Evolutionary conservation across 1,140 invertebrate genomes (phyloP), one percentile per base, ranked within the genome.

Genomic region (Diorhabda carinulata): DNA sequence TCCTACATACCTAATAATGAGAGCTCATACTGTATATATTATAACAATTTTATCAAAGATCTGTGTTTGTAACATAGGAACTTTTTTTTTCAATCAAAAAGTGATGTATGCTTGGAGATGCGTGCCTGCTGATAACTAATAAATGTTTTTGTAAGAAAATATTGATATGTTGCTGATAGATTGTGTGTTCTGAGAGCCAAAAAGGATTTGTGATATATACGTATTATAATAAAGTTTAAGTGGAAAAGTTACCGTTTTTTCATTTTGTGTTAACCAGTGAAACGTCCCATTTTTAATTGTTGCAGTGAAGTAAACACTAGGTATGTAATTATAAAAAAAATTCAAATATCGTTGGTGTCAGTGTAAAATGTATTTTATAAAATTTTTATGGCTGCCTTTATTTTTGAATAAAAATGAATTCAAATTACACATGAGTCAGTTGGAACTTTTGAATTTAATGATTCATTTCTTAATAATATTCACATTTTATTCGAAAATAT

Each of bases 131-230:
- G 25, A 72, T 63, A 75, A 74, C 67, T 77, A 78, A 77, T 75
- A 74, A 45, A 75, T 77, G 77, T 76, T 79, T 77, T 79, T 77
- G 74, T 77, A 77, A 77, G 70, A 72, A 76, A 74, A 76, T 73
- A 70, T 52, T 52, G 47, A 75, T 72, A 72, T 77, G 73, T 74
- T 74, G 70, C 70, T 61, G 76, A 77, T 77, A 76, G 75, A 43
- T 76, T 78, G 77, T 78, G 76, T 78, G 78, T 79, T 77, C 73
- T 78, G 79, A 79, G 78, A 79, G 78, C 80, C 78, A 81, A 81
- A 81, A 79, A 81, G 76, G 77, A 80, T 80, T 80, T 81, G 80
- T 81, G 80, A 81, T 81, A 81, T 79, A 79, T 79, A 81, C 75
- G 76, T 80, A 81, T 81, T 80, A 78, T 79, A 80, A 80, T 79